Base-by-base conservation (phyloP, 2,113 vertebrate species). In the Caretta caretta region DNA sequence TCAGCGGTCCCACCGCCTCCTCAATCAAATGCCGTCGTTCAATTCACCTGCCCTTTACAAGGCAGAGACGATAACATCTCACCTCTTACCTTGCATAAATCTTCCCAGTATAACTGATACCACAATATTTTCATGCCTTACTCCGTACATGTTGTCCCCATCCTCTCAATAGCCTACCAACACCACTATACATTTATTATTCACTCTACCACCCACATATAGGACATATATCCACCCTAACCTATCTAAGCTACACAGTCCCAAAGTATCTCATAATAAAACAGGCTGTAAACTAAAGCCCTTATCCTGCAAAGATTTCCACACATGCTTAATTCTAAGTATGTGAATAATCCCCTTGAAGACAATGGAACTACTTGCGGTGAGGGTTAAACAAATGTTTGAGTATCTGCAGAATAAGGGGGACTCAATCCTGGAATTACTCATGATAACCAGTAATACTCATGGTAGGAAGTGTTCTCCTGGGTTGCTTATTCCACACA, bases 261-360 rank as follows among this genome's bases (percentile, higher is more conserved):
- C 17, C 54, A 10, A 51, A 42, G 42, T 54, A 80, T 48, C 90
- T 88, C 56, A 76, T 81, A 90, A 84, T 76, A 95, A 93, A 90
- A 59, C 25, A 84, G 65, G 5, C 7, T 59, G 20, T 93, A 94
- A 16, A 48, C 25, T 89, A 59, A 91, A 84, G 69, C 2, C 16
- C 78, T 59, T 86, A 12, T 12, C 91, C 4, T 86, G 86, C 24
- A 25, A 53, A 53, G 11, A n/a, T n/a, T 50, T 80, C 48, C 79
- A 2, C 31, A 62, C 4, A 6, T n/a, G 57, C 83, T 93, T n/a
- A 25, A 1, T 93, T 89, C 75, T 48, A 91, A 91, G 75, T 86
- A 46, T 50, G 19, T 79, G 50, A 86, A 48, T 57, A 56, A 79
- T 17, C 53, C 24, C 14, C 50, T 42, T 57, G 54, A 89, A 88